Percentiles rank a stretch among this genome's conserved stretches.
Evolutionary conservation across 1,140 invertebrate species (phyloP).

Genomic region (Monochamus saltuarius): DNA sequence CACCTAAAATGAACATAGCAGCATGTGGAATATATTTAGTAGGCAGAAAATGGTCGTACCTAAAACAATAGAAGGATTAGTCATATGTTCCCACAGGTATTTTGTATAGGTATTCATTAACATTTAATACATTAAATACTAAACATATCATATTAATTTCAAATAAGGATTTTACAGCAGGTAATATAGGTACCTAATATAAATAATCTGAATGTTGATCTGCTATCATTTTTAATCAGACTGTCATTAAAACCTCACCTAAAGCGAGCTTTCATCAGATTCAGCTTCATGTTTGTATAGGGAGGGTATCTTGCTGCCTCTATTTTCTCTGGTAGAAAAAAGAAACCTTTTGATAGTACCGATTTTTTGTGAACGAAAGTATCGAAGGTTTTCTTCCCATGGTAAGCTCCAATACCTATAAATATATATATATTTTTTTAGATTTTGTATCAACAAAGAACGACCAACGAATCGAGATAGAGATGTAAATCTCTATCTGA

Average conservation of each 20-base stretch:
- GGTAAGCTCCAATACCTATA: constrained; percentile 85
- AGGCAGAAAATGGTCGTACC: neutral
- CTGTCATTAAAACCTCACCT: too few relatives aligned
- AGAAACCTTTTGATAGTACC: constrained; percentile 75
- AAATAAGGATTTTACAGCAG: too few relatives aligned
- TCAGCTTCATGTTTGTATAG: constrained; percentile 38
- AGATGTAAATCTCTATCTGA: too few relatives aligned
- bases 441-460: too few relatives aligned
- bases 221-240: too few relatives aligned
- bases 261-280: constrained; percentile 13
- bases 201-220: too few relatives aligned
- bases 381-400: constrained; percentile 89
- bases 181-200: too few relatives aligned
- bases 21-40: constrained; percentile 20
- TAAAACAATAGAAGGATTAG: neutral
- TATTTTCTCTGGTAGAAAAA: constrained; percentile 68
- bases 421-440: neutral
- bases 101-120: too few relatives aligned
- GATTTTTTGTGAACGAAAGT: constrained; percentile 92
- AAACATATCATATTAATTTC: too few relatives aligned
- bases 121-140: too few relatives aligned
- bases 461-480: too few relatives aligned
- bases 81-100: too few relatives aligned
- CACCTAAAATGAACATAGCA: constrained; percentile 33
- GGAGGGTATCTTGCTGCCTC: constrained; percentile 52